These are phyloP conservation scores for Eilema depressum DNA, from an alignment of 2,888 invertebrate species.

Conservation along the genomic window DNA sequence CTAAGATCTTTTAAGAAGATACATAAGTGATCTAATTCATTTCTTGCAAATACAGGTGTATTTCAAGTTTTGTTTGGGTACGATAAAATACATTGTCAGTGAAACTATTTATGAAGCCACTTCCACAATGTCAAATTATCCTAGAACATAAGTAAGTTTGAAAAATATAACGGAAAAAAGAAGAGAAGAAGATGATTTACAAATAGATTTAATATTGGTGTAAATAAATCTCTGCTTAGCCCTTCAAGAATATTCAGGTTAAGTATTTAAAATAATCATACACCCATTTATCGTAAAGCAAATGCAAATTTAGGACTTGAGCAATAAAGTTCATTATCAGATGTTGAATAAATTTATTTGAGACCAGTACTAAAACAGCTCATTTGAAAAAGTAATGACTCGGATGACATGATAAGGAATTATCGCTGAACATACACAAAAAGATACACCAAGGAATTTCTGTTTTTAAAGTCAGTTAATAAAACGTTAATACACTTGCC, in stretches of 20 bases:
- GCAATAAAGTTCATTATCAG: background rate
- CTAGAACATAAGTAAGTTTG: too few relatives aligned
- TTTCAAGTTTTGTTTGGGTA: background rate
- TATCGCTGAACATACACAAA: background rate
- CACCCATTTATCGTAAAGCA: background rate
- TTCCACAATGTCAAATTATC: too few relatives aligned
- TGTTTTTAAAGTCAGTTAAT: conserved; percentile 1
- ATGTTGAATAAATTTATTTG: background rate
- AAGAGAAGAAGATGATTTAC: too few relatives aligned
- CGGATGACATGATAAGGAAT: background rate
- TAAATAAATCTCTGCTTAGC: too few relatives aligned
- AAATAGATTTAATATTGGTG: too few relatives aligned
- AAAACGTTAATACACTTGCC: conserved; percentile 59
- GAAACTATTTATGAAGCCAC: background rate
- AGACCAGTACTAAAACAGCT: background rate
- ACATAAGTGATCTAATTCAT: conserved; percentile 34
- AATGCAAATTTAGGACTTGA: background rate
- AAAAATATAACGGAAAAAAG: too few relatives aligned
- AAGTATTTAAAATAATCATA: background rate
- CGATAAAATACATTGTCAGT: background rate
- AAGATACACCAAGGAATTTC: background rate
- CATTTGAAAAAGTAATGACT: background rate
- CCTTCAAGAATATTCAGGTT: too few relatives aligned
- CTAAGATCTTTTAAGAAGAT: conserved; percentile 31
- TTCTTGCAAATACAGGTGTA: conserved; percentile 21